Evolutionary conservation across 1,140 invertebrate genomes (phyloP).

Genomic region (Cepaea nemoralis): DNA sequence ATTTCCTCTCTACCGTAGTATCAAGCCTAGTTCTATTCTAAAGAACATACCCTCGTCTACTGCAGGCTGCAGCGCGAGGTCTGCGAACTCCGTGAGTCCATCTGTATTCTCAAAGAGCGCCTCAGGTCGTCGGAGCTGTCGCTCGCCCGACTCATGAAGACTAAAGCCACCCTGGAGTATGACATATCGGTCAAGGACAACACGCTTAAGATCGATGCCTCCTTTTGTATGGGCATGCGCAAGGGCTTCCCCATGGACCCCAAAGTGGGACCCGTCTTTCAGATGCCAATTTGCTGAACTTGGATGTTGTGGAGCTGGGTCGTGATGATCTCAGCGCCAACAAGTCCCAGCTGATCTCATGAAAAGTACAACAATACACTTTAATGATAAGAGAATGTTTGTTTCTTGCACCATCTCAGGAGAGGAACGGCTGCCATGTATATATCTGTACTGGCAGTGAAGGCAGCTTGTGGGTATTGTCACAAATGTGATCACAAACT

Average conservation of each 20-base stretch:
- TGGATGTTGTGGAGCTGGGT: no score
- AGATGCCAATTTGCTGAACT: slow-evolving; percentile 68
- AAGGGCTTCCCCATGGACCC: slow-evolving; percentile 79
- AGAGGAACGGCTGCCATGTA: no score
- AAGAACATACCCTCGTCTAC: no score
- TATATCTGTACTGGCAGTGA: no score
- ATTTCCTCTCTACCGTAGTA: no score
- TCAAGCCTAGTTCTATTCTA: no score
- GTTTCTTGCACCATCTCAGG: neutral
- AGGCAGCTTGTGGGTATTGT: no score
- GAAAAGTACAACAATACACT: no score
- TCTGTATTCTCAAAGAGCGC: slow-evolving; percentile 70
- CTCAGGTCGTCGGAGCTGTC: slow-evolving; percentile 73
- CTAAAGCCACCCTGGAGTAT: slow-evolving; percentile 84
- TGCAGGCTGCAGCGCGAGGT: slow-evolving; percentile 72
- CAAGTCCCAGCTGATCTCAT: no score
- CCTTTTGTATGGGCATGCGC: slow-evolving; percentile 90
- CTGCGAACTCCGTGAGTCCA: slow-evolving; percentile 70
- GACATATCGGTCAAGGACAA: slow-evolving; percentile 91
- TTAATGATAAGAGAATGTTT: neutral
- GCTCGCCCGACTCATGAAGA: slow-evolving; percentile 84
- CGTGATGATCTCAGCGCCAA: no score
- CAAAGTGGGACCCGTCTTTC: slow-evolving; percentile 71
- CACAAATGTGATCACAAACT: no score
- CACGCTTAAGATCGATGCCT: slow-evolving; percentile 89